Conservation (phyloP, 2,888 invertebrate genomes). For the Acanthosoma haemorrhoidale region DNA sequence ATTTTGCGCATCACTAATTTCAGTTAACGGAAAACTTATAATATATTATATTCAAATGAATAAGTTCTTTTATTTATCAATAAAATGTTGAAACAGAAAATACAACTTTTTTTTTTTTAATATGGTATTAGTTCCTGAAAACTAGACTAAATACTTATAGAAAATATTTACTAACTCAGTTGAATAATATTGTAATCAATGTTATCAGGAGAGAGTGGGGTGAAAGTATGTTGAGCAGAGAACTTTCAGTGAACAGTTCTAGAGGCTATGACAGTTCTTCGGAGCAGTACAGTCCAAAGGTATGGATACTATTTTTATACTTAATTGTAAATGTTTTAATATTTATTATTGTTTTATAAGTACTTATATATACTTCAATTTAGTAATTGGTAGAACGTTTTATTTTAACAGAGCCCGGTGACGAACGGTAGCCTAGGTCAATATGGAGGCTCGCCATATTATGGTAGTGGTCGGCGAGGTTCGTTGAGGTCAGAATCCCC, state of each 20-base stretch:
- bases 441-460: slow-evolving; percentile 41
- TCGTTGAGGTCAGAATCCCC: slow-evolving; percentile 64
- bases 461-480: slow-evolving; percentile 59
- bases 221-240: slow-evolving; percentile 35
- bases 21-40: too few species aligned
- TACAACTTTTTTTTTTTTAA: too few species aligned
- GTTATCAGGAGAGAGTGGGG: slow-evolving; percentile 40
- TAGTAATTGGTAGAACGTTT: background rate
- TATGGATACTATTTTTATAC: slow-evolving; percentile 40
- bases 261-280: slow-evolving; percentile 41
- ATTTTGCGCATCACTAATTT: too few species aligned
- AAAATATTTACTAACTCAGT: too few species aligned
- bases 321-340: too few species aligned
- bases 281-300: slow-evolving; percentile 48
- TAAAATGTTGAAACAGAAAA: too few species aligned
- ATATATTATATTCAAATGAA: too few species aligned
- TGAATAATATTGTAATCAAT: background rate
- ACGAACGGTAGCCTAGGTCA: slow-evolving; percentile 27
- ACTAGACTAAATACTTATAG: too few species aligned
- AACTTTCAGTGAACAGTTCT: slow-evolving; percentile 38
- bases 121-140: too few species aligned
- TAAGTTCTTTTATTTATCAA: too few species aligned
- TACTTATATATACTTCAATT: background rate
- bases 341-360: too few species aligned
- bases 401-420: slow-evolving; percentile 34